Evolutionary conservation across 2,113 vertebrate genomes (phyloP).

Genomic region (Physeter macrocephalus): DNA sequence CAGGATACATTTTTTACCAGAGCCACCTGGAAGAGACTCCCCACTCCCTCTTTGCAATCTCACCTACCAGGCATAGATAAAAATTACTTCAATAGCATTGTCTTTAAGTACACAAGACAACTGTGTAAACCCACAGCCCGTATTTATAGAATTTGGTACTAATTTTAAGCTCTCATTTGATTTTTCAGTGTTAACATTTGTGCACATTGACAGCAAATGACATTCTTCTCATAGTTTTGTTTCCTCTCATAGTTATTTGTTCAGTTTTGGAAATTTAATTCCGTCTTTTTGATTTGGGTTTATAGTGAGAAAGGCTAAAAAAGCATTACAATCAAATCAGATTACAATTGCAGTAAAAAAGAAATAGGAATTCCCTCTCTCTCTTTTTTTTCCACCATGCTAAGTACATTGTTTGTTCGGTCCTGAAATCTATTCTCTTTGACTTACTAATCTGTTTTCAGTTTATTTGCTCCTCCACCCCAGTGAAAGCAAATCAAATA

Average conservation of each 20-base stretch:
- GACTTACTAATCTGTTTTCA: conserved; percentile 6
- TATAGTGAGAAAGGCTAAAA: conserved; percentile 12
- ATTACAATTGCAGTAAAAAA: not conserved
- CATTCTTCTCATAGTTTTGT: not conserved
- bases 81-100: not conserved
- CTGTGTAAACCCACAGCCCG: not conserved
- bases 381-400: not conserved
- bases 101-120: conserved; percentile 2
- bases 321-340: not conserved
- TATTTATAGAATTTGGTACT: not conserved
- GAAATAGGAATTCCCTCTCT: not conserved
- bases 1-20: not conserved
- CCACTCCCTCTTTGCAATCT: not conserved
- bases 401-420: not conserved
- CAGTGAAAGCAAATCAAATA: not conserved
- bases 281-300: not conserved
- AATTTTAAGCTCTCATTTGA: not conserved
- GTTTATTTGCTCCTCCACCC: not conserved
- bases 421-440: not conserved
- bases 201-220: not conserved
- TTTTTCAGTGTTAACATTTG: not conserved
- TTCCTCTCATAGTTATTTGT: not conserved
- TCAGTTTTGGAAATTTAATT: conserved; percentile 37
- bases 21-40: not conserved
- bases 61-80: not conserved